These are phyloP conservation scores for Scaptodrosophila latifasciaeformis DNA, from an alignment of 2,888 invertebrate genomes.

Conservation along the genomic window DNA sequence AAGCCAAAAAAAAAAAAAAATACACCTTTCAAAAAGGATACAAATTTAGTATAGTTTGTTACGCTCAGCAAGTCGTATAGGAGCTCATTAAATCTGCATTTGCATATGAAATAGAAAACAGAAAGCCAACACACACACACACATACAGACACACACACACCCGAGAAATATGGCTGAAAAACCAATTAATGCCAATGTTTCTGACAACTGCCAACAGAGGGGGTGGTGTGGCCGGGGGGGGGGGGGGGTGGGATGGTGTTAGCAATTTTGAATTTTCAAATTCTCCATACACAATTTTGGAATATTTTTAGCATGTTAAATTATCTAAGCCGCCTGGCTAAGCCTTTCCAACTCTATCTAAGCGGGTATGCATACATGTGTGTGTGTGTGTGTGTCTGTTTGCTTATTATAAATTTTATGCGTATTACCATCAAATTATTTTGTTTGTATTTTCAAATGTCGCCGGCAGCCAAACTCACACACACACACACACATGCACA, in stretches of 20 bases:
- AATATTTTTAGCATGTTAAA: constrained; percentile 21
- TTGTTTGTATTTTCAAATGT: constrained; percentile 36
- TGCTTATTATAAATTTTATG: constrained; percentile 40
- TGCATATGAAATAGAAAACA: constrained; percentile 51
- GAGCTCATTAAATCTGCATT: constrained; percentile 64
- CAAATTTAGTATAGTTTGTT: too few species aligned
- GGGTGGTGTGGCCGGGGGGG: too few species aligned
- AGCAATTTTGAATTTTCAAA: too few species aligned
- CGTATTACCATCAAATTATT: constrained; percentile 44
- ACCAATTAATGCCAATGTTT: constrained; percentile 57
- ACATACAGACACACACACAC: background rate
- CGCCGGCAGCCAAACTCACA: constrained; percentile 12
- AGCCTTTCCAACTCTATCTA: background rate
- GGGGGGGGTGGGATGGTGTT: too few species aligned
- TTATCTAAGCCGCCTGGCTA: background rate
- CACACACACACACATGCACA: constrained; percentile 11
- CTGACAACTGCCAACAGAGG: constrained; percentile 22
- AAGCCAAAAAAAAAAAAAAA: constrained; percentile 29
- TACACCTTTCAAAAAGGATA: too few species aligned
- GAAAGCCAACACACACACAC: background rate
- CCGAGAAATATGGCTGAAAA: constrained; percentile 19
- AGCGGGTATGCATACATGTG: background rate
- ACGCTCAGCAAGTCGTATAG: constrained; percentile 10
- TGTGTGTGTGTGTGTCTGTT: constrained; percentile 2
- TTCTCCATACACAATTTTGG: too few species aligned